Percentiles rank a stretch among this genome's conserved stretches.
These are phyloP conservation scores for Linyphia triangularis DNA, from an alignment of 2,888 invertebrate genomes.

Conservation along the genomic window DNA sequence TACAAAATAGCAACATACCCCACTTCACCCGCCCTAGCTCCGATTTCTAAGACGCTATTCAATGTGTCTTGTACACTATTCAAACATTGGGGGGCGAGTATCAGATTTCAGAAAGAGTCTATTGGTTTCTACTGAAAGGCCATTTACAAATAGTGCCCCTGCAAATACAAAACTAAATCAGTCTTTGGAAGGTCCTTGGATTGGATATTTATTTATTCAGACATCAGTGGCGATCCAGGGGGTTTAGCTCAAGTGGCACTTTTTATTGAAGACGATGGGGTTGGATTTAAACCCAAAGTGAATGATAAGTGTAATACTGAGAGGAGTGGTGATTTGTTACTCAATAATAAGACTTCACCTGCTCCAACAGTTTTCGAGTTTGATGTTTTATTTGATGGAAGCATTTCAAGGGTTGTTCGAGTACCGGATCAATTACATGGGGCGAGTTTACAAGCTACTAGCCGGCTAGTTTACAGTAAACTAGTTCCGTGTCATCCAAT, in stretches of 20 bases:
- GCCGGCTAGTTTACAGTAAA: too few species aligned
- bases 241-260: slow-evolving; percentile 8
- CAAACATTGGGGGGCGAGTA: slow-evolving; percentile 57
- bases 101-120: slow-evolving; percentile 69
- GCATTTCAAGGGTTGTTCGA: too few species aligned
- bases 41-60: slow-evolving; percentile 46
- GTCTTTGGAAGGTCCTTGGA: background rate
- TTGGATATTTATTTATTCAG: slow-evolving; percentile 40
- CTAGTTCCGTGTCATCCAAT: too few species aligned
- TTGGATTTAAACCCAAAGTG: too few species aligned
- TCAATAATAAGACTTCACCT: too few species aligned
- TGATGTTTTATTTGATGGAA: too few species aligned
- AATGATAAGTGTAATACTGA: too few species aligned
- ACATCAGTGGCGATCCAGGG: background rate
- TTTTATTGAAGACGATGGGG: slow-evolving; percentile 10
- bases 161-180: slow-evolving; percentile 39
- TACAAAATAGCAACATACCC: slow-evolving; percentile 67
- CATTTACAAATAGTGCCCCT: slow-evolving; percentile 54
- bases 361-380: too few species aligned
- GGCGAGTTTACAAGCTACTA: too few species aligned
- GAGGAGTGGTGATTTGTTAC: too few species aligned
- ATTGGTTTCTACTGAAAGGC: slow-evolving; percentile 59
- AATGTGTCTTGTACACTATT: slow-evolving; percentile 69
- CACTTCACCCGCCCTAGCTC: slow-evolving; percentile 8
- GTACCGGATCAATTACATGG: too few species aligned